Percentiles rank a stretch among this genome's conserved stretches.
Conservation (phyloP, 2,797 vertebrate species). For the Borostomias antarcticus region DNA sequence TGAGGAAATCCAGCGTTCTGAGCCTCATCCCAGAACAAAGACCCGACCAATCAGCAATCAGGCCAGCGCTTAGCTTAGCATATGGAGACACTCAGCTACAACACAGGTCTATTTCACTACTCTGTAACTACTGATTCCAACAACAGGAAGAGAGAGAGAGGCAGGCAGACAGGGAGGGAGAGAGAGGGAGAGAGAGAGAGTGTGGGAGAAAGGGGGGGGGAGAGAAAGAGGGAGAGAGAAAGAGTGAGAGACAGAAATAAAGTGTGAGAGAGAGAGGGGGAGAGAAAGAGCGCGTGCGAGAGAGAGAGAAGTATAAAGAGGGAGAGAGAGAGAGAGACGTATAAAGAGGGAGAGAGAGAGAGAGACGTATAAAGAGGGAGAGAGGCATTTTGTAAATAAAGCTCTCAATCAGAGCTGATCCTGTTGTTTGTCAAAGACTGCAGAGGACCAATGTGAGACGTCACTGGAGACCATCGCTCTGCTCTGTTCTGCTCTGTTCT, state of each 20-base stretch:
- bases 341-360: not conserved
- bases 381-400: not conserved
- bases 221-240: constrained; percentile 9
- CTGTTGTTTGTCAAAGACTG: no score
- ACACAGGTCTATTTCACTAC: no score
- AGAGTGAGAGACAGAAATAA: not conserved
- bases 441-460: no score
- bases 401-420: no score
- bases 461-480: no score
- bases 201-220: not conserved
- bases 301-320: not conserved
- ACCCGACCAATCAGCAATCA: not conserved
- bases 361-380: constrained; percentile 1
- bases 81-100: not conserved
- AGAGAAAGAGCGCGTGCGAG: not conserved
- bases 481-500: no score
- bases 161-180: not conserved
- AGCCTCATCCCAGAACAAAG: not conserved
- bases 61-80: constrained; percentile 2
- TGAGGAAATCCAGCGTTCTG: not conserved
- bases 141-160: not conserved
- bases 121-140: not conserved
- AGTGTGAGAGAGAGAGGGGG: not conserved
- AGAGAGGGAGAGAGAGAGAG: not conserved
- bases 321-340: not conserved